These are phyloP conservation scores for Dysmachus trigonus DNA, from an alignment of 2,888 invertebrate genomes.

Conservation along the genomic window DNA sequence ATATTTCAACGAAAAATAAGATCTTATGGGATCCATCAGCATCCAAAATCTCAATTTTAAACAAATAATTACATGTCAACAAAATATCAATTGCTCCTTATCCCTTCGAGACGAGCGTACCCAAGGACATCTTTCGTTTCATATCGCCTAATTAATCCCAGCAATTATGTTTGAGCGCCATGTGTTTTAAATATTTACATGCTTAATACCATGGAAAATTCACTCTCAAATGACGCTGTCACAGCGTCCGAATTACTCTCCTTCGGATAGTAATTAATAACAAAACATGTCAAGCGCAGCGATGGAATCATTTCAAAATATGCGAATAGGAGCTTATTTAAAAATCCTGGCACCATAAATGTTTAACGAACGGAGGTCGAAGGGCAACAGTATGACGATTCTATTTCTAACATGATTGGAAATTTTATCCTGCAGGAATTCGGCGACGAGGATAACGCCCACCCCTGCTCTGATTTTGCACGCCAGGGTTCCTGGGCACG, in stretches of 20 bases:
- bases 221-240: background rate
- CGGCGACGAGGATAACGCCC: background rate
- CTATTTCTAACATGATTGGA: conserved; percentile 15
- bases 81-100: background rate
- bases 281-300: conserved; percentile 26
- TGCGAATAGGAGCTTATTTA: background rate
- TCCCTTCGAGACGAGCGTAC: background rate
- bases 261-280: conserved; percentile 30
- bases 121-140: background rate
- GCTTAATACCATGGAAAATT: background rate
- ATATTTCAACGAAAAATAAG: no score
- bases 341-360: conserved; percentile 15
- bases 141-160: background rate
- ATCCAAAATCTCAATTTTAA: background rate
- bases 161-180: background rate
- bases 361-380: background rate
- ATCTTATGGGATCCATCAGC: background rate
- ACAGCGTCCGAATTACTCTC: background rate
- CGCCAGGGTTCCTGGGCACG: background rate
- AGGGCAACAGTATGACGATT: background rate
- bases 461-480: background rate
- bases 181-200: background rate
- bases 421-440: conserved; percentile 4
- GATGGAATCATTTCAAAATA: conserved; percentile 12
- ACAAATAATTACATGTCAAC: background rate